Evolutionary conservation across 2,113 vertebrate species (phyloP).

Genomic region (Numenius arquata): DNA sequence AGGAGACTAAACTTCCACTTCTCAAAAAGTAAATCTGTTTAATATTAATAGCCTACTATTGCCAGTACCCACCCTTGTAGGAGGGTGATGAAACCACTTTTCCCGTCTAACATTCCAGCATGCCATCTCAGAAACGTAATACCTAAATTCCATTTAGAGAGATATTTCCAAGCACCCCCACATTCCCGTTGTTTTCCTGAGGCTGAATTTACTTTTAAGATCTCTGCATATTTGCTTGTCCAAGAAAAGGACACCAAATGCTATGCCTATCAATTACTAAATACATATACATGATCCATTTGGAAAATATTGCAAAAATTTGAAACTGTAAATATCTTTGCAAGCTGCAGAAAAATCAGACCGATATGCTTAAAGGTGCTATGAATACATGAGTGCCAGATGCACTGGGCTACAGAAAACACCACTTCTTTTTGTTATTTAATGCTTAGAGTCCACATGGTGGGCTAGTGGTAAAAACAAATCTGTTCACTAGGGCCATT

Average conservation of each 20-base stretch:
- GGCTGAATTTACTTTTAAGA: conserved; percentile 36
- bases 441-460: background rate
- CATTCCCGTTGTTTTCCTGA: background rate
- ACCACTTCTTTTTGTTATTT: background rate
- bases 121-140: conserved; percentile 15
- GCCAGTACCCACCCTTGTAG: background rate
- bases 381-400: conserved; percentile 18
- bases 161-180: background rate
- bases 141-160: background rate
- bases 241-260: conserved; percentile 23
- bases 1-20: background rate
- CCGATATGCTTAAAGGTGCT: background rate
- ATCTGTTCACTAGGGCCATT: background rate
- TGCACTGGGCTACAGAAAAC: background rate
- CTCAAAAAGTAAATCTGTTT: background rate
- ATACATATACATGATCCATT: background rate
- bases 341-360: conserved; percentile 30
- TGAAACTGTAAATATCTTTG: conserved; percentile 34
- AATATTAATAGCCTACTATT: background rate
- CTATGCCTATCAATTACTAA: conserved; percentile 9
- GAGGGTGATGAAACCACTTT: background rate
- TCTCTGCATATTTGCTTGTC: background rate
- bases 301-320: conserved; percentile 54
- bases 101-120: background rate
- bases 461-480: background rate